phyloP scores from a whole-genome alignment of 2,797 vertebrate species.

The Lagodon rhomboides region DNA sequence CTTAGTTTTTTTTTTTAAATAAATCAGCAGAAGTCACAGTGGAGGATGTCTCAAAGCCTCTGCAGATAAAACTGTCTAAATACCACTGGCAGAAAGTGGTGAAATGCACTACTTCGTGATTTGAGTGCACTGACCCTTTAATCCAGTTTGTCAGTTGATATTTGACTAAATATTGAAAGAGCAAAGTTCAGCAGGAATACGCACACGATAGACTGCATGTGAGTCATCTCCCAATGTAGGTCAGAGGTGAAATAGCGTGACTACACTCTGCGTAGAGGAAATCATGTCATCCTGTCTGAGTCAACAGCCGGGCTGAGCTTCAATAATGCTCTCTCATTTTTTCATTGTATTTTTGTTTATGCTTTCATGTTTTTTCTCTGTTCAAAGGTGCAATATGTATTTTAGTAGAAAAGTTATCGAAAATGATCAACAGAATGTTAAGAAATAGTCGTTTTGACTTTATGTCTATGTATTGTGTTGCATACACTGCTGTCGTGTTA shows the following conservation, averaged over 20 bases:
- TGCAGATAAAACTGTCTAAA: not conserved
- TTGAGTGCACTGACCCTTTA: conserved; percentile 58
- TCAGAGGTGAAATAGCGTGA: conserved; percentile 23
- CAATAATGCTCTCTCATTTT: conserved; percentile 29
- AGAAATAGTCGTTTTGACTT: too few relatives aligned
- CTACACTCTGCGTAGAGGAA: not conserved
- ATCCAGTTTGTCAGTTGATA: conserved; percentile 73
- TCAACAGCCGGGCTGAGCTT: not conserved
- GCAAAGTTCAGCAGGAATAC: conserved; percentile 55
- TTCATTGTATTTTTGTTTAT: conserved; percentile 54
- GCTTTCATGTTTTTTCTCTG: conserved; percentile 30
- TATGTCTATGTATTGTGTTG: too few relatives aligned
- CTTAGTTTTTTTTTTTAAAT: not conserved
- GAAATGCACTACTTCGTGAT: conserved; percentile 23
- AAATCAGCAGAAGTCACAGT: conserved; percentile 18
- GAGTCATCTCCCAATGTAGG: conserved; percentile 52
- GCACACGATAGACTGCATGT: conserved; percentile 35
- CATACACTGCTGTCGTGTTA: too few relatives aligned
- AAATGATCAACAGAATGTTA: too few relatives aligned
- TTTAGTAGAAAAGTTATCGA: too few relatives aligned
- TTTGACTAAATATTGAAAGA: conserved; percentile 71
- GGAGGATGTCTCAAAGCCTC: not conserved
- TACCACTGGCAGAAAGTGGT: conserved; percentile 14
- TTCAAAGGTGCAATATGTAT: too few relatives aligned
- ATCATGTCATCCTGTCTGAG: conserved; percentile 24